These are phyloP conservation scores for Druon quercuslanigerum DNA, from an alignment of 1,140 invertebrate genomes.

Conservation along the genomic window DNA sequence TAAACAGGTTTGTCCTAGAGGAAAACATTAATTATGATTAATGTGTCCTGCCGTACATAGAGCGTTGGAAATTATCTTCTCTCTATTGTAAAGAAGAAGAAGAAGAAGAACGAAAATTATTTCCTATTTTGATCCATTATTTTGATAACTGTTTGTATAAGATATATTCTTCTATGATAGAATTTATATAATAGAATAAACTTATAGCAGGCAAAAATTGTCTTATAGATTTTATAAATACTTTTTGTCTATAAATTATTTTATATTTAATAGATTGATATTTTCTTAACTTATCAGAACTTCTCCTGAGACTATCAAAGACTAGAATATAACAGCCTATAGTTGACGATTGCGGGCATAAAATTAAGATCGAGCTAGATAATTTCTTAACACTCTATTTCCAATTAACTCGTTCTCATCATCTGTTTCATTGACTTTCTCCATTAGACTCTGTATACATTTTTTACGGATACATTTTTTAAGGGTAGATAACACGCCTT, in stretches of 20 bases:
- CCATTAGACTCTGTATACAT: neutral
- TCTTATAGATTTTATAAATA: neutral
- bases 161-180: slow-evolving; percentile 8
- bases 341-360: neutral
- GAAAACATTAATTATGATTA: neutral
- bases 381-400: slow-evolving; percentile 31
- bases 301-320: slow-evolving; percentile 17
- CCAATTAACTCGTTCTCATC: neutral
- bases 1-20: too few species aligned
- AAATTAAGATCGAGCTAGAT: slow-evolving; percentile 19
- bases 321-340: slow-evolving; percentile 29
- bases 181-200: slow-evolving; percentile 23
- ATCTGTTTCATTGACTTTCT: neutral
- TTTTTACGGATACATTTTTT: neutral
- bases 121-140: slow-evolving; percentile 27
- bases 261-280: neutral
- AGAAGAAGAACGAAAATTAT: slow-evolving; percentile 24
- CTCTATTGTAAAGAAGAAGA: slow-evolving; percentile 22
- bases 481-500: slow-evolving; percentile 15
- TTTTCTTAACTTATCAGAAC: slow-evolving; percentile 13
- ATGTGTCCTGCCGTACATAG: slow-evolving; percentile 10
- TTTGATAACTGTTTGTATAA: neutral
- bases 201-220: neutral
- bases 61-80: slow-evolving; percentile 28
- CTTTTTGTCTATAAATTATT: slow-evolving; percentile 16